Conservation (phyloP, 1,140 invertebrate species). For the Phortica variegata region DNA sequence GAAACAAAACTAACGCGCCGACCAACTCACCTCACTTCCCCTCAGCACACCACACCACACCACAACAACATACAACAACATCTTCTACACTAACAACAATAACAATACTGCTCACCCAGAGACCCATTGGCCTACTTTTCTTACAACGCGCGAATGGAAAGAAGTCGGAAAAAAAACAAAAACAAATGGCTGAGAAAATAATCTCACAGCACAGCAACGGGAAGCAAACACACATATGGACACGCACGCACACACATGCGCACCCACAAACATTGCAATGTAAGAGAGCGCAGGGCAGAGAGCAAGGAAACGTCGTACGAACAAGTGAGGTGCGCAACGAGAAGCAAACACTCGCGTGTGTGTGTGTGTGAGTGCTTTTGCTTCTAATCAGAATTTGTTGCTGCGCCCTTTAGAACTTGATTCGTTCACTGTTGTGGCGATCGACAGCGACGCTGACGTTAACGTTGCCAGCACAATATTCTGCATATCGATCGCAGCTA, state of each 20-base stretch:
- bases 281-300: too few relatives aligned
- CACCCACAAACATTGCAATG: conserved; percentile 6
- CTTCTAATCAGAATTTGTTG: conserved; percentile 24
- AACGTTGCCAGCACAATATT: too few relatives aligned
- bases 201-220: conserved; percentile 30
- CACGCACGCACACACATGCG: conserved; percentile 40
- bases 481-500: conserved; percentile 32
- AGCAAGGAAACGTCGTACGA: too few relatives aligned
- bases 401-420: conserved; percentile 31
- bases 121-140: conserved; percentile 53
- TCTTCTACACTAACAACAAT: conserved; percentile 18
- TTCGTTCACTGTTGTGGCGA: too few relatives aligned
- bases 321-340: too few relatives aligned
- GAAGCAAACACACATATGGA: conserved; percentile 8
- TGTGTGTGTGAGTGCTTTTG: conserved; percentile 17
- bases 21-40: too few relatives aligned
- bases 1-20: too few relatives aligned
- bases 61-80: conserved; percentile 19
- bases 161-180: conserved; percentile 30
- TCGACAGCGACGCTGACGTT: too few relatives aligned
- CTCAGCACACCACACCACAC: conserved; percentile 10
- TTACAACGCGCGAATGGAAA: conserved; percentile 36
- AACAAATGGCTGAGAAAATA: conserved; percentile 42
- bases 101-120: conserved; percentile 50
- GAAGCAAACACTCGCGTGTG: too few relatives aligned